A percentile compares a stretch with the other conserved stretches of the same genome.
Conservation (phyloP, 2,797 vertebrate genomes). For the Aratinga solstitialis region DNA sequence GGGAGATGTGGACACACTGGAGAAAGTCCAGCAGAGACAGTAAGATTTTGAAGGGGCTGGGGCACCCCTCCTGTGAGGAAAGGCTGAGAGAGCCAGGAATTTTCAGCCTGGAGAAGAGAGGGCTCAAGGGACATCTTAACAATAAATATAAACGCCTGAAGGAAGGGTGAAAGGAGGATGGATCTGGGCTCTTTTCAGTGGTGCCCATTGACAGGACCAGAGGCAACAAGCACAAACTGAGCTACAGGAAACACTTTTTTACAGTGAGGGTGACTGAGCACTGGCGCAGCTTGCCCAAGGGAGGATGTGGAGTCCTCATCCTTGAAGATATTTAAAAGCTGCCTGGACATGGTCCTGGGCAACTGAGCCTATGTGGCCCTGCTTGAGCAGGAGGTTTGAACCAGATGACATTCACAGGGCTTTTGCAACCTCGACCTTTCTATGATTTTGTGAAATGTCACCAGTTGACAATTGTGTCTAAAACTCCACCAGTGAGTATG, state of each 20-base stretch:
- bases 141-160: background rate
- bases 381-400: background rate
- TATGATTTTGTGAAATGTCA: background rate
- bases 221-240: background rate
- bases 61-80: background rate
- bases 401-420: background rate
- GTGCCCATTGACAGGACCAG: background rate
- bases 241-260: background rate
- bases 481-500: background rate
- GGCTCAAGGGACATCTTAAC: background rate
- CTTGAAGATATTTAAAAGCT: background rate
- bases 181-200: background rate
- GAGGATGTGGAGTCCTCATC: background rate
- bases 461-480: background rate
- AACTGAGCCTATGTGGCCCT: background rate
- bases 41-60: background rate
- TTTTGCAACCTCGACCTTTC: background rate
- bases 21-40: background rate
- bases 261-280: accelerated
- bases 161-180: background rate
- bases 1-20: background rate
- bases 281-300: background rate
- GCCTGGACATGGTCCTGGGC: background rate
- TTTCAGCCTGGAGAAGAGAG: background rate
- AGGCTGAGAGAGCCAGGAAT: background rate